A percentile compares a stretch with the other conserved stretches of the same genome.
phyloP scores from a whole-genome alignment of 1,140 invertebrate species.

The Cherax quadricarinatus region DNA sequence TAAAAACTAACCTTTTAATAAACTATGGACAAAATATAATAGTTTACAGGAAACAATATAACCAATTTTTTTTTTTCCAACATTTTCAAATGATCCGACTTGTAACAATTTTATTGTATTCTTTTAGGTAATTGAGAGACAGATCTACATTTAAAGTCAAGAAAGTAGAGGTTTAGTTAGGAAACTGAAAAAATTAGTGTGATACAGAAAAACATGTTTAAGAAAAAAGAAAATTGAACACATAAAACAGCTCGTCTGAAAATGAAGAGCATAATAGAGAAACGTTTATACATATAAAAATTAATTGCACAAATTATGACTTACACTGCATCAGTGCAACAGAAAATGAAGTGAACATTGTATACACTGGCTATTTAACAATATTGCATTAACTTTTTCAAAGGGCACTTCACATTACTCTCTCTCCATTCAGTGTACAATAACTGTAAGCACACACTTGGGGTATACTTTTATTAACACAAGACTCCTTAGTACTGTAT shows the following conservation, averaged over 20 bases:
- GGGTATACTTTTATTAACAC: not conserved
- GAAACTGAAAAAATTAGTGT: not conserved
- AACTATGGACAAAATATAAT: not conserved
- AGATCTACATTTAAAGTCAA: slow-evolving; percentile 12
- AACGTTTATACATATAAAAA: not conserved
- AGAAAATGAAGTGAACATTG: not conserved
- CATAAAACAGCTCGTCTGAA: not conserved
- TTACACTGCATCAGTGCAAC: not conserved
- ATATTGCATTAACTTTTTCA: not conserved
- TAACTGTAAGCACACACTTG: not conserved
- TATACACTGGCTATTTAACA: not conserved
- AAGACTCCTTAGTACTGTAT: not conserved
- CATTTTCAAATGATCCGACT: not conserved
- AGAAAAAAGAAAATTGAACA: not conserved
- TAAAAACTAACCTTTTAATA: not conserved
- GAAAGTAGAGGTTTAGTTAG: not conserved
- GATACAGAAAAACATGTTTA: not conserved
- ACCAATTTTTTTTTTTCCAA: not conserved
- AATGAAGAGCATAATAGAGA: not conserved
- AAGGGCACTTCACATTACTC: not conserved
- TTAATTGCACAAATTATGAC: not conserved
- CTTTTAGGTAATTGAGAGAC: not conserved
- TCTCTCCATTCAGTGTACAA: not conserved
- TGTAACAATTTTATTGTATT: not conserved
- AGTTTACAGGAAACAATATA: not conserved